phyloP scores from a whole-genome alignment of 1,140 invertebrate genomes.

The Yoshiicerus persimilis region DNA sequence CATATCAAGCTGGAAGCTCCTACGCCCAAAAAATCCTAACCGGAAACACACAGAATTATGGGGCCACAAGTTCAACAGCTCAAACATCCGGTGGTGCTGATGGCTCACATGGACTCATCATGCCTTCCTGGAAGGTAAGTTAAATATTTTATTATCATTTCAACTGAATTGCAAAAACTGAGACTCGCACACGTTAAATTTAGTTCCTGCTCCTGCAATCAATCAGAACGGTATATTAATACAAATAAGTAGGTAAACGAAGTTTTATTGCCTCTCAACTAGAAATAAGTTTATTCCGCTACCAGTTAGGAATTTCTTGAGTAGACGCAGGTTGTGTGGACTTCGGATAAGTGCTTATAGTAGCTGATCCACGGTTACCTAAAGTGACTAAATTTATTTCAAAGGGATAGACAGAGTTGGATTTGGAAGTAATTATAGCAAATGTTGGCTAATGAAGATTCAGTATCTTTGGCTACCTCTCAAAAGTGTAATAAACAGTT shows the following conservation, averaged over 20 bases:
- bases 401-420: background rate
- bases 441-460: background rate
- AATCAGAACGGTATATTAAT: no score
- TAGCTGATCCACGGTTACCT: no score
- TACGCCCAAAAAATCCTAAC: constrained; percentile 47
- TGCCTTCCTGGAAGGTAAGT: constrained; percentile 48
- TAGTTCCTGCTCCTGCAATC: no score
- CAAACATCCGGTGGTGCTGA: constrained; percentile 23
- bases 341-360: no score
- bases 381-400: no score
- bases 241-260: no score
- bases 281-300: no score
- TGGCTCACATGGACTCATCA: constrained; percentile 37
- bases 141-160: background rate
- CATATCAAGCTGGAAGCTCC: constrained; percentile 49
- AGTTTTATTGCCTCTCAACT: no score
- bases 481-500: background rate
- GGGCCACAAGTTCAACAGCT: constrained; percentile 45
- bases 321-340: no score
- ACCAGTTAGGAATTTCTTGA: no score
- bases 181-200: no score
- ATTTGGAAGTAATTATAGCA: background rate
- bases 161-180: no score
- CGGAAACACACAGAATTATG: constrained; percentile 47
- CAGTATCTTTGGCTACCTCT: background rate